phyloP scores from a whole-genome alignment of 2,113 vertebrate species.

The Noturus placidus region DNA sequence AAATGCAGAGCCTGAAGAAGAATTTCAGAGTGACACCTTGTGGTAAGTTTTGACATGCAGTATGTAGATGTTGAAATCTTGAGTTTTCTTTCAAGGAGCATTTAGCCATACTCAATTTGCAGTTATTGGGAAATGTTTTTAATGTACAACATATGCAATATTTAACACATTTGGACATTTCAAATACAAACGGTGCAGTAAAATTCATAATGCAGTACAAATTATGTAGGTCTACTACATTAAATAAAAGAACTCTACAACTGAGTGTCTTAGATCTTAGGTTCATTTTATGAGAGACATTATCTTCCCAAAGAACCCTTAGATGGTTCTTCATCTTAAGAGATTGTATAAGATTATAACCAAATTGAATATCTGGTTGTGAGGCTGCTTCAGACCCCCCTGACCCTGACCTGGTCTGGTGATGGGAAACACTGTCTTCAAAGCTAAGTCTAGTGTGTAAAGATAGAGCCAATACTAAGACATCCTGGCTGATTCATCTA shows the following conservation, averaged over 20 bases:
- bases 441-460: constrained; percentile 36
- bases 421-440: constrained; percentile 35
- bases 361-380: neutral
- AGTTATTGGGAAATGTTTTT: neutral
- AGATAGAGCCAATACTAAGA: constrained; percentile 58
- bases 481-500: constrained; percentile 57
- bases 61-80: neutral
- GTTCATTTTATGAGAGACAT: neutral
- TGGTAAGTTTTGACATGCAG: constrained; percentile 53
- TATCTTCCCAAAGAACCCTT: neutral
- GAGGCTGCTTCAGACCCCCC: neutral
- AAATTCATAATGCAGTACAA: neutral
- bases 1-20: constrained; percentile 3
- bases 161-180: neutral
- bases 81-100: neutral
- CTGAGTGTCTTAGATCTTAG: too few relatives aligned
- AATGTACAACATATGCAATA: neutral
- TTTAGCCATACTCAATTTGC: neutral
- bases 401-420: constrained; percentile 6
- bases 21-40: constrained; percentile 66
- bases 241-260: neutral
- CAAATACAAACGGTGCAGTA: neutral
- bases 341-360: neutral
- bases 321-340: neutral
- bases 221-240: neutral